A percentile compares a stretch with the other conserved stretches of the same genome.
phyloP scores from a whole-genome alignment of 2,888 invertebrate genomes.

The Tubulanus polymorphus region DNA sequence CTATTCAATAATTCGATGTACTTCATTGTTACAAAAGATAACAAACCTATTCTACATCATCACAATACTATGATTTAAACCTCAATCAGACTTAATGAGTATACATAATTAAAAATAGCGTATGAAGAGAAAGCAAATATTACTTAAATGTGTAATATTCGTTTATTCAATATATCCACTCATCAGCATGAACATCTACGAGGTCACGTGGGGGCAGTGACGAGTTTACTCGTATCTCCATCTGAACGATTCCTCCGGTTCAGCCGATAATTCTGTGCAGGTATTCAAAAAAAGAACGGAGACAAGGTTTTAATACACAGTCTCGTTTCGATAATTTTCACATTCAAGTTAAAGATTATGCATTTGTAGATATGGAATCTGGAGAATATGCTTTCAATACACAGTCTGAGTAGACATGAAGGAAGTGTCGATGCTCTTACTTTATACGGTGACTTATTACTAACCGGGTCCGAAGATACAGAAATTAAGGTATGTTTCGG shows the following conservation, averaged over 20 bases:
- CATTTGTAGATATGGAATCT: conserved; percentile 46
- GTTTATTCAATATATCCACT: conserved; percentile 32
- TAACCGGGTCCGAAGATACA: conserved; percentile 43
- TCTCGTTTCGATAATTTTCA: too few relatives aligned
- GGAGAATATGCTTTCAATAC: conserved; percentile 46
- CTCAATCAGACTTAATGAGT: too few relatives aligned
- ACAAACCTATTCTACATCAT: too few relatives aligned
- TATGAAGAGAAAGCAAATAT: too few relatives aligned
- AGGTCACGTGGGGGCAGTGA: conserved; percentile 43
- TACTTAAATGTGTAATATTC: conserved; percentile 44
- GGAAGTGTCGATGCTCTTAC: conserved; percentile 38
- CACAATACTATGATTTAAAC: too few relatives aligned
- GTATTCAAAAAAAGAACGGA: too few relatives aligned
- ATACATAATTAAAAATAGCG: too few relatives aligned
- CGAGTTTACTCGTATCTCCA: conserved; percentile 27
- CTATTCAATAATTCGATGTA: too few relatives aligned
- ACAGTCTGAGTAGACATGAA: conserved; percentile 40
- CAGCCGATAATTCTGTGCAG: conserved; percentile 41
- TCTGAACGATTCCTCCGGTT: conserved; percentile 41
- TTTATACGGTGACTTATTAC: conserved; percentile 35
- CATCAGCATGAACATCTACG: conserved; percentile 31
- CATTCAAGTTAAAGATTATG: too few relatives aligned
- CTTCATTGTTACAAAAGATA: too few relatives aligned
- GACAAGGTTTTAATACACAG: too few relatives aligned
- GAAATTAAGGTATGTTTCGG: conserved; percentile 49